A percentile compares a stretch with the other conserved stretches of the same genome.
phyloP scores from a whole-genome alignment of 2,797 vertebrate genomes.

The Lepus townsendii region DNA sequence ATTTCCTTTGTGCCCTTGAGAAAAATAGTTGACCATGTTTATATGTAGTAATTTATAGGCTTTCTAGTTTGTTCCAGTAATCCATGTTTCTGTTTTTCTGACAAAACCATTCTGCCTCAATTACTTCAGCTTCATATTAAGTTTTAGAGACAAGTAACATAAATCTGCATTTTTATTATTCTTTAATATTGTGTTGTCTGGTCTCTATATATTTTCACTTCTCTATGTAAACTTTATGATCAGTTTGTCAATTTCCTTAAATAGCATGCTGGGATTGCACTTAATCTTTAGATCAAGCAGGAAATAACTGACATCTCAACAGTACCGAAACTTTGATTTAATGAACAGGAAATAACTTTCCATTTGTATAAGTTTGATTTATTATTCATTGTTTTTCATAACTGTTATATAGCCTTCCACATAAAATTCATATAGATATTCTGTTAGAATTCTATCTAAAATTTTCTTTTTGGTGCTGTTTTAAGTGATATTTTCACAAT shows the following conservation, averaged over 20 bases:
- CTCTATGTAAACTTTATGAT: neutral
- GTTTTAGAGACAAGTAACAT: neutral
- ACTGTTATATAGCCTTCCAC: neutral
- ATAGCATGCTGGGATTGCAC: neutral
- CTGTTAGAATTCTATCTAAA: neutral
- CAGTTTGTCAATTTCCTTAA: neutral
- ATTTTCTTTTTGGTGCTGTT: neutral
- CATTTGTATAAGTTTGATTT: neutral
- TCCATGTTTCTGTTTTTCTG: neutral
- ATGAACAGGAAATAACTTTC: neutral
- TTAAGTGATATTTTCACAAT: neutral
- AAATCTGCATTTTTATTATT: neutral
- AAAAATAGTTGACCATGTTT: neutral
- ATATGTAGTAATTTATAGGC: neutral
- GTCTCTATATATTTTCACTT: neutral
- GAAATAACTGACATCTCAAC: neutral
- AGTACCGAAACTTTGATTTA: neutral
- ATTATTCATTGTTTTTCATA: neutral
- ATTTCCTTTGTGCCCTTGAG: neutral
- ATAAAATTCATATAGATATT: neutral
- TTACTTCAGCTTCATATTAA: neutral
- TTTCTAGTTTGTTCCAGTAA: neutral
- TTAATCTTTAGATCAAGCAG: neutral
- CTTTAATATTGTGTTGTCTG: neutral
- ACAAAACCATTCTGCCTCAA: neutral